Base-by-base conservation (phyloP, 2,113 vertebrate genomes). In the Platysteira castanea region DNA sequence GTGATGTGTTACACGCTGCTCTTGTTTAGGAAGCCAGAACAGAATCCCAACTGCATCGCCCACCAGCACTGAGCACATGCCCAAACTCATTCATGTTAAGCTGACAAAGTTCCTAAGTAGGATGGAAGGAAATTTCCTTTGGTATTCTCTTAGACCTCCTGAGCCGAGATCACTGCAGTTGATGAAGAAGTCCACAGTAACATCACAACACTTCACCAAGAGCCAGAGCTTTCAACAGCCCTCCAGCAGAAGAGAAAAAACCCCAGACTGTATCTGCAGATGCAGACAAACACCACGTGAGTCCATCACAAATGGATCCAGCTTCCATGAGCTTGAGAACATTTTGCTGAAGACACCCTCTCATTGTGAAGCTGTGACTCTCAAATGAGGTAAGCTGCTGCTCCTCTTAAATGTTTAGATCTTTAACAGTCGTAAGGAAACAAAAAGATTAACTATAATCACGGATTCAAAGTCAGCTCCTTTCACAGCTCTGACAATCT, bases 141-240 rank as follows among this genome's bases (percentile, higher is more conserved):
- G 41, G 13, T 47, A 17, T 37, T 92, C 30, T 79, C 57, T 82
- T 46, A 39, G 10, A 63, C 10, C 28, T 76, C 19, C 53, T 9
- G 18, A 68, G 54, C 0, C 2, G 50, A 69, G 31, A 10, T 60
- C 2, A 0, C 44, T 47, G 6, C 16, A 61, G 13, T 3, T 11
- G 8, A 54, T 11, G 16, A 27, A 50, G 12, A 65, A 47, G 12
- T 28, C 39, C 35, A 53, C 67, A 30, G 26, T n/a, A 79, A 60
- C 19, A 59, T 37, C 54, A 57, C 9, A 21, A 39, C 31, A 31
- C 35, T 23, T n/a, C 26, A 68, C 24, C 37, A 74, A 67, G 44
- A 84, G 3, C 31, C 61, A 59, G 23, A 60, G 59, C 49, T 84
- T 63, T 46, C 64, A 44, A 31, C 7, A 81, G 27, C 2, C 11